phyloP scores from a whole-genome alignment of 1,140 invertebrate species.

The Acyrthosiphon pisum region DNA sequence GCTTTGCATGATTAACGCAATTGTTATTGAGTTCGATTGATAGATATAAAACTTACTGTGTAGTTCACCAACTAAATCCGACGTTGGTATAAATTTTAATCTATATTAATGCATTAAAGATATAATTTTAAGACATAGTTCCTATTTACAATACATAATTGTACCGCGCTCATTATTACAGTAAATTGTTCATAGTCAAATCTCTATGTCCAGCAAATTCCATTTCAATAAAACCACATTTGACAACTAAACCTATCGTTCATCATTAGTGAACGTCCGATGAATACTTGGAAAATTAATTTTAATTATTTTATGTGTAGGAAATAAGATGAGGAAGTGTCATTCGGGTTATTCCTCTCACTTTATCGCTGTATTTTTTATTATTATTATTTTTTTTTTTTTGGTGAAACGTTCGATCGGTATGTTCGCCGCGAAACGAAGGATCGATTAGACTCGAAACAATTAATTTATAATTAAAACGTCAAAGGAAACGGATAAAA shows the following conservation, averaged over 20 bases:
- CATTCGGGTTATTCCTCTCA: too few relatives aligned
- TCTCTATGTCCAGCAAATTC: neutral
- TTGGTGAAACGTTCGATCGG: neutral
- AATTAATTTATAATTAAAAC: neutral
- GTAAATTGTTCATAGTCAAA: neutral
- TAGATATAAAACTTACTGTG: neutral
- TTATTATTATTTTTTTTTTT: neutral
- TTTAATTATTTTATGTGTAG: neutral
- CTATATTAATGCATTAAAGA: neutral
- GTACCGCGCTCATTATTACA: neutral
- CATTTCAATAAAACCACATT: neutral
- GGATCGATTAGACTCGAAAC: neutral
- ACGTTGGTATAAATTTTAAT: neutral
- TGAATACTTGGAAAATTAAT: neutral
- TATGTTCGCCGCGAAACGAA: neutral
- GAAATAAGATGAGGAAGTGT: too few relatives aligned
- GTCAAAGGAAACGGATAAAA: neutral
- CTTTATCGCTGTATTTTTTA: neutral
- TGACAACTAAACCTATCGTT: neutral
- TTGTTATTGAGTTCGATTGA: neutral
- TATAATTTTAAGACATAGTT: neutral
- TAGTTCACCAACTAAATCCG: neutral
- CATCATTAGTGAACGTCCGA: neutral
- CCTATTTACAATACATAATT: neutral
- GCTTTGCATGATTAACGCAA: neutral